A percentile compares a stretch with the other conserved stretches of the same genome.
These are phyloP conservation scores for Homalodisca vitripennis DNA, from an alignment of 1,140 invertebrate species.

Conservation along the genomic window DNA sequence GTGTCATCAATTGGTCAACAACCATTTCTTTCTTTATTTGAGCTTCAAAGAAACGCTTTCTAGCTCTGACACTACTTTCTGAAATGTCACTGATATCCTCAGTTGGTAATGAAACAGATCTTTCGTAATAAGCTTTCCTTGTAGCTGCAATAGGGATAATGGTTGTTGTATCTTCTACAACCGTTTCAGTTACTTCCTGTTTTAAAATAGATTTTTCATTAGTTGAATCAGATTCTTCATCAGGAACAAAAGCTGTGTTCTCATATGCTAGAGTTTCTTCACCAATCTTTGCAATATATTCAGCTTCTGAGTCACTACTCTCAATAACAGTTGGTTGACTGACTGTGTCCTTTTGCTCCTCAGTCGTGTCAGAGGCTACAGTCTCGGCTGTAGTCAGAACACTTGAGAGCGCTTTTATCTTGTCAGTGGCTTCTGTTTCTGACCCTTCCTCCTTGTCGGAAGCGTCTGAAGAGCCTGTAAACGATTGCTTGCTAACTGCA, in stretches of 20 bases:
- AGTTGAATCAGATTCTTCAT: slow-evolving; percentile 45
- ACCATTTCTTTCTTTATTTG: slow-evolving; percentile 54
- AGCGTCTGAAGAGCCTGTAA: slow-evolving; percentile 39
- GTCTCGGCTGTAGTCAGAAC: slow-evolving; percentile 38
- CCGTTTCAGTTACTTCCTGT: not conserved
- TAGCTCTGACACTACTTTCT: slow-evolving; percentile 44
- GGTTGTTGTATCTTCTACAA: not conserved
- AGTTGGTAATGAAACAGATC: slow-evolving; percentile 51
- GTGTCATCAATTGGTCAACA: slow-evolving; percentile 50
- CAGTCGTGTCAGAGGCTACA: slow-evolving; percentile 39
- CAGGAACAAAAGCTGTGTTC: slow-evolving; percentile 54
- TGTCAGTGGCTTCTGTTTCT: slow-evolving; percentile 37
- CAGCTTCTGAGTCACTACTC: slow-evolving; percentile 45
- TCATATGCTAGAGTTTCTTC: slow-evolving; percentile 49
- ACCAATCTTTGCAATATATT: slow-evolving; percentile 42
- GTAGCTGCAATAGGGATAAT: slow-evolving; percentile 14
- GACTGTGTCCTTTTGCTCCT: slow-evolving; percentile 9
- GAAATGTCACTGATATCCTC: slow-evolving; percentile 48
- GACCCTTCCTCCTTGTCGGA: slow-evolving; percentile 40
- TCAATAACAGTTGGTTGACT: slow-evolving; percentile 25
- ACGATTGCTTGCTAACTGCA: slow-evolving; percentile 32
- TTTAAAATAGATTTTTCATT: not conserved
- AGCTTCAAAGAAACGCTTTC: slow-evolving; percentile 52
- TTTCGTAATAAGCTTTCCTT: slow-evolving; percentile 49
- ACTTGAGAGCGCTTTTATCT: slow-evolving; percentile 30